phyloP scores from a whole-genome alignment of 2,113 vertebrate genomes.

The Neodontobutis hainanensis region DNA sequence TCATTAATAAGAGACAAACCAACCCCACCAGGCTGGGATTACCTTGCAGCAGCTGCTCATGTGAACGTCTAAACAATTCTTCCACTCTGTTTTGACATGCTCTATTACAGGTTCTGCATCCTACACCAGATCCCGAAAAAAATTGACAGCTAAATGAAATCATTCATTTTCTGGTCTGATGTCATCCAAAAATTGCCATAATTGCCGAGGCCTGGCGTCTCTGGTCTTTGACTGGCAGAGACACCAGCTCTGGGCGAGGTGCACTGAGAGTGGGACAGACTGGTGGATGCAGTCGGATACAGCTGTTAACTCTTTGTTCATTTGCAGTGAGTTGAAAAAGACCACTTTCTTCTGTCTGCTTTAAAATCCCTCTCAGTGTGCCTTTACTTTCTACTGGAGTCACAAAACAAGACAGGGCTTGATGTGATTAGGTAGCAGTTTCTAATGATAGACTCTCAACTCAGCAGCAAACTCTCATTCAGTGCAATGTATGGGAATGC shows the following conservation, averaged over 20 bases:
- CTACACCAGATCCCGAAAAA: slow-evolving; percentile 58
- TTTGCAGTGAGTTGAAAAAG: slow-evolving; percentile 25
- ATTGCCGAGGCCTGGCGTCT: slow-evolving; percentile 72
- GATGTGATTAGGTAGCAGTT: slow-evolving; percentile 68
- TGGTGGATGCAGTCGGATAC: slow-evolving; percentile 30
- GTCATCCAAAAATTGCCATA: slow-evolving; percentile 77
- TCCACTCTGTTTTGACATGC: slow-evolving; percentile 64
- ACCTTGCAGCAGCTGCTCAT: slow-evolving; percentile 64
- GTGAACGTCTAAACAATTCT: slow-evolving; percentile 63
- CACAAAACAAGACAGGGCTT: slow-evolving; percentile 57
- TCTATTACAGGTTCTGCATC: slow-evolving; percentile 73
- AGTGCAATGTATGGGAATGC: slow-evolving; percentile 63
- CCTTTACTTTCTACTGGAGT: slow-evolving; percentile 48
- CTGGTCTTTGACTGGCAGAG: slow-evolving; percentile 73
- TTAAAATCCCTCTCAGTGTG: slow-evolving; percentile 32
- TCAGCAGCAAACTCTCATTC: slow-evolving; percentile 59
- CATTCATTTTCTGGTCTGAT: slow-evolving; percentile 81
- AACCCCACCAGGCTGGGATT: slow-evolving; percentile 58
- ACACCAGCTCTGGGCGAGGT: slow-evolving; percentile 62
- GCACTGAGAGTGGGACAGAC: slow-evolving; percentile 29
- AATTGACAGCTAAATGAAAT: slow-evolving; percentile 71
- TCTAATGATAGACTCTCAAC: slow-evolving; percentile 73
- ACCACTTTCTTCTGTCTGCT: slow-evolving; percentile 50
- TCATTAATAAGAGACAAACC: slow-evolving; percentile 70
- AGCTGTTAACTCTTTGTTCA: slow-evolving; percentile 51